Conservation (phyloP, 2,797 vertebrate genomes). For the Notolabrus celidotus region DNA sequence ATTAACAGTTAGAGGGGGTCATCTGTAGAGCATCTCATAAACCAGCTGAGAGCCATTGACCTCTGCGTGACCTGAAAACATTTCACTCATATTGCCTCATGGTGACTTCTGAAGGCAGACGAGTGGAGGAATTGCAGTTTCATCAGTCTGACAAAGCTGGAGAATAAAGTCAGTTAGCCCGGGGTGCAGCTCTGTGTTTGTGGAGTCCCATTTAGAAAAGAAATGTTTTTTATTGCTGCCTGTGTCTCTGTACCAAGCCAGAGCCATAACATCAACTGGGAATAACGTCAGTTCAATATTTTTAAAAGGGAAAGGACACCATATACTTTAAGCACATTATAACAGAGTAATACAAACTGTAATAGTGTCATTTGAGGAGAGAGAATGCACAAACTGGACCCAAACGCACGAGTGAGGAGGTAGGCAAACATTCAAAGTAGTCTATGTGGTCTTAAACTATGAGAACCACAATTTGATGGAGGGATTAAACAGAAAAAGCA, state of each 20-base stretch:
- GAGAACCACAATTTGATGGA: not conserved
- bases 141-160: slow-evolving; percentile 57
- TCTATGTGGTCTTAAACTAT: not conserved
- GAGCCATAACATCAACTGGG: slow-evolving; percentile 12
- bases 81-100: slow-evolving; percentile 54
- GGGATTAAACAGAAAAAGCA: too few species aligned
- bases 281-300: not conserved
- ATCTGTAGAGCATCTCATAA: slow-evolving; percentile 38
- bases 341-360: not conserved
- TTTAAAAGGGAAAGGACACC: not conserved
- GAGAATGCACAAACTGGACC: too few species aligned
- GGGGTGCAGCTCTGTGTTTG: slow-evolving; percentile 31
- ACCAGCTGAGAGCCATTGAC: slow-evolving; percentile 39
- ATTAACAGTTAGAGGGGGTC: slow-evolving; percentile 25
- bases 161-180: slow-evolving; percentile 61
- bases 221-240: slow-evolving; percentile 57
- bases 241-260: slow-evolving; percentile 36
- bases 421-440: too few species aligned
- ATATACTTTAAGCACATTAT: too few species aligned
- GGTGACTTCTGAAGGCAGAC: slow-evolving; percentile 52
- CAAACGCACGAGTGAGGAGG: too few species aligned
- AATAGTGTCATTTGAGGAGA: not conserved
- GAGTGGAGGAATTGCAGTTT: slow-evolving; percentile 46
- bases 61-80: slow-evolving; percentile 53
- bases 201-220: slow-evolving; percentile 54